A percentile compares a stretch with the other conserved stretches of the same genome.
Evolutionary conservation across 37 sponge, comb jelly and placozoan species (phyloP).

Genomic region (Eunapius fragilis): DNA sequence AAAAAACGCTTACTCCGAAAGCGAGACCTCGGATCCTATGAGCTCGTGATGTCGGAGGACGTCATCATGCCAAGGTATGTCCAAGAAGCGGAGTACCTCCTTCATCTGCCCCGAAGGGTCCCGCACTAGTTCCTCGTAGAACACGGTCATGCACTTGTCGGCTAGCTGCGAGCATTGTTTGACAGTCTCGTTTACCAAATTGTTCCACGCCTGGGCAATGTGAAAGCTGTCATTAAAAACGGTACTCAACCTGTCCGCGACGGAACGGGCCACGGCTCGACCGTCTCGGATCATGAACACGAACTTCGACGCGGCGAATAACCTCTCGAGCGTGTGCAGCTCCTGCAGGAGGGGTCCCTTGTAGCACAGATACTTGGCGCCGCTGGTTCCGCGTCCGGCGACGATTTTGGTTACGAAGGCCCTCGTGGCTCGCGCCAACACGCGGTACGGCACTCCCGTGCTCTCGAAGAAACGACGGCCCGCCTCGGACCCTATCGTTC

Average conservation of each 20-base stretch:
- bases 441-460: constrained; percentile 53
- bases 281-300: constrained; percentile 86
- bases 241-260: constrained; percentile 73
- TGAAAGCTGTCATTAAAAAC: constrained; percentile 25
- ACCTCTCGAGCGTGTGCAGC: constrained; percentile 31
- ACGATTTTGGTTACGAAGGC: constrained; percentile 70
- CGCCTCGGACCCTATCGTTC: constrained; percentile 28
- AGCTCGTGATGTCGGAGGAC: constrained; percentile 78
- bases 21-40: constrained; percentile 50
- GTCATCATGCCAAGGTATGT: constrained; percentile 75
- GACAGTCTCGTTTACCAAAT: constrained; percentile 53
- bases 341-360: constrained; percentile 87
- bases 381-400: constrained; percentile 26
- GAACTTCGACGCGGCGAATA: constrained; percentile 86
- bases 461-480: constrained; percentile 58
- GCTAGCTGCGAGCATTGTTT: constrained; percentile 27
- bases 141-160: constrained; percentile 56
- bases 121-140: constrained; percentile 80
- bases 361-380: constrained; percentile 78
- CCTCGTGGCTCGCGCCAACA: constrained; percentile 56
- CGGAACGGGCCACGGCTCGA: constrained; percentile 87
- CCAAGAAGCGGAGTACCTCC: constrained; percentile 60
- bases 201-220: constrained; percentile 83
- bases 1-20: constrained; percentile 67
- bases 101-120: constrained; percentile 60